Evolutionary conservation across 2,113 vertebrate species (phyloP).

Genomic region (Thalassoma bifasciatum): DNA sequence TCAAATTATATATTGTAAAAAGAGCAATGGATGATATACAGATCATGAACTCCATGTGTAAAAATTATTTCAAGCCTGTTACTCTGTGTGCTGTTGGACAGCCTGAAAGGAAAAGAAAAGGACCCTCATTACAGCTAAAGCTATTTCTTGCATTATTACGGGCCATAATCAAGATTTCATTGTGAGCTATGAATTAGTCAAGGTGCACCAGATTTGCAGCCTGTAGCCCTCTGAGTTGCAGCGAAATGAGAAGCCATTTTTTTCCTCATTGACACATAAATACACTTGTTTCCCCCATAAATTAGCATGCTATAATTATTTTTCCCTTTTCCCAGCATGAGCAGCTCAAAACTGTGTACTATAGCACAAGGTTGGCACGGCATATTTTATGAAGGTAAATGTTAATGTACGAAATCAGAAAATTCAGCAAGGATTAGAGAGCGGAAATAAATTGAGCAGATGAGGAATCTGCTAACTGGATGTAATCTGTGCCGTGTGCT

Average conservation of each 20-base stretch:
- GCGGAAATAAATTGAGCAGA: conserved; percentile 47
- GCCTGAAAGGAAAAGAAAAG: not conserved
- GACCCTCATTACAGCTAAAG: not conserved
- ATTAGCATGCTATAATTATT: conserved; percentile 50
- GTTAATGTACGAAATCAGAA: conserved; percentile 48
- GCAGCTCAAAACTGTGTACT: conserved; percentile 46
- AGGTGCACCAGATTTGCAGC: conserved; percentile 8
- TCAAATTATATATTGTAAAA: conserved; percentile 13
- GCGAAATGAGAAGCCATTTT: conserved; percentile 27
- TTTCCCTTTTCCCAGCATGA: conserved; percentile 42
- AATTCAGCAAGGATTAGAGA: conserved; percentile 49
- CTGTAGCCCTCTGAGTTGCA: conserved; percentile 21
- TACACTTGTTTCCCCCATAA: conserved; percentile 42
- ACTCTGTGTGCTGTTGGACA: not conserved
- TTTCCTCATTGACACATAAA: conserved; percentile 50
- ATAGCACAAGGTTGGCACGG: conserved; percentile 25
- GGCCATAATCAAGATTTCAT: conserved; percentile 27
- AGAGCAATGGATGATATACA: conserved; percentile 1
- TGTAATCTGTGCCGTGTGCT: conserved; percentile 24
- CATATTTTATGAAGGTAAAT: conserved; percentile 58
- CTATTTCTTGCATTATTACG: conserved; percentile 23
- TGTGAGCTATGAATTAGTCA: conserved; percentile 30
- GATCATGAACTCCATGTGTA: conserved; percentile 3
- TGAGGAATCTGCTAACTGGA: conserved; percentile 45
- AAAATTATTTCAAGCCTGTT: not conserved